These are phyloP conservation scores for Neoarius graeffei DNA, from an alignment of 2,113 vertebrate genomes.

Conservation along the genomic window DNA sequence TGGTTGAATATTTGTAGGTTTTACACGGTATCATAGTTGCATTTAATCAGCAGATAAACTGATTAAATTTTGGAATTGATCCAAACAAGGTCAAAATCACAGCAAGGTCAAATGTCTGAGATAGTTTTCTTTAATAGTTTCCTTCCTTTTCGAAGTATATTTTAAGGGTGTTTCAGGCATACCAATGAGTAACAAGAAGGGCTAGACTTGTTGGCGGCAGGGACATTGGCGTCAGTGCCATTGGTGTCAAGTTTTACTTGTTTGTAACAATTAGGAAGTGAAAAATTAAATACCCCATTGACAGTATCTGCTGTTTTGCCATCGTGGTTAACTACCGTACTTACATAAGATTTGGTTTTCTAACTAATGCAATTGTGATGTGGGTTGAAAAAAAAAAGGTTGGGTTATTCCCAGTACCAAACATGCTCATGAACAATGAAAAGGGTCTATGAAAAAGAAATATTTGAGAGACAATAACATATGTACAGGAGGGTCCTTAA, in stretches of 20 bases:
- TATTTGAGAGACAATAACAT: neutral
- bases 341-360: neutral
- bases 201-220: neutral
- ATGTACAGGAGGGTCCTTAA: neutral
- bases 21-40: neutral
- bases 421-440: neutral
- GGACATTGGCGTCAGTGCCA: neutral
- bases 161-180: neutral
- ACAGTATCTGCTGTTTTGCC: neutral
- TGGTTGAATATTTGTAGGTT: neutral
- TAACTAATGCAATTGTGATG: neutral
- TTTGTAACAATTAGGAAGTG: conserved; percentile 4
- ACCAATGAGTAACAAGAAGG: neutral
- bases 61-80: neutral
- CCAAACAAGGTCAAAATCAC: too few species aligned
- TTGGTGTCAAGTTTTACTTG: neutral
- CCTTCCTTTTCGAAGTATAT: neutral
- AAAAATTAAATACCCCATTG: neutral
- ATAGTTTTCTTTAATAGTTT: neutral
- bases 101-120: too few species aligned
- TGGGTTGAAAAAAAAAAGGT: neutral
- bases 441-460: neutral
- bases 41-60: neutral
- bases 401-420: neutral
- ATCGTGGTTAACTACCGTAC: neutral